Conservation (phyloP, 2,113 vertebrate genomes). For the Pteronura brasiliensis region DNA sequence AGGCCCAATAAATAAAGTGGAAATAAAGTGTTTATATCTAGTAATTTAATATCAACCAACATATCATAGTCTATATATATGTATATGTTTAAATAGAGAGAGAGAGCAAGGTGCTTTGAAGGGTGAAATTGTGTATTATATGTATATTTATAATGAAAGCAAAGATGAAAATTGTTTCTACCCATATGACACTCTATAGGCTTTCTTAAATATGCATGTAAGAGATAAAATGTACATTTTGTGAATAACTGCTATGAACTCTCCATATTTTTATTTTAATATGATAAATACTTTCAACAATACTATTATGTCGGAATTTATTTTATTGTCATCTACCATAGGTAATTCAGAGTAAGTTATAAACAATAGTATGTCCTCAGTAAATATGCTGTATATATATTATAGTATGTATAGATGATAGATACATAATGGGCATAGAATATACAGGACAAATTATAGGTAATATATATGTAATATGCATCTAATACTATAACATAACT, state of each 20-base stretch:
- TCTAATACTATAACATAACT: not conserved
- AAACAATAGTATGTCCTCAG: not conserved
- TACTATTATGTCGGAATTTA: constrained; percentile 6
- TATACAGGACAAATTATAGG: not conserved
- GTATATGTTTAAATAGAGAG: not conserved
- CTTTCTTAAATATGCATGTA: not conserved
- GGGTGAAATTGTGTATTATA: not conserved
- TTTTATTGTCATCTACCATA: not conserved
- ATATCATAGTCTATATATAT: not conserved
- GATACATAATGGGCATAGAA: not conserved
- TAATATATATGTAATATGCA: not conserved
- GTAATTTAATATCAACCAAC: not conserved
- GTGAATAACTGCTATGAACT: not conserved
- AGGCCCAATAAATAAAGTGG: not conserved
- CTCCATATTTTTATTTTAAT: not conserved
- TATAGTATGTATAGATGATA: not conserved
- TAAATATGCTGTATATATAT: not conserved
- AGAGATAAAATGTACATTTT: not conserved
- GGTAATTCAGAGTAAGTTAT: not conserved
- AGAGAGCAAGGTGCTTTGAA: not conserved
- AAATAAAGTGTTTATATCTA: not conserved
- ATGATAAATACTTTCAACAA: not conserved
- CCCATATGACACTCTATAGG: not conserved
- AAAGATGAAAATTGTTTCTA: not conserved
- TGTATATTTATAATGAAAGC: not conserved